Conservation (phyloP, 2,888 invertebrate species). For the Thymelicus sylvestris region DNA sequence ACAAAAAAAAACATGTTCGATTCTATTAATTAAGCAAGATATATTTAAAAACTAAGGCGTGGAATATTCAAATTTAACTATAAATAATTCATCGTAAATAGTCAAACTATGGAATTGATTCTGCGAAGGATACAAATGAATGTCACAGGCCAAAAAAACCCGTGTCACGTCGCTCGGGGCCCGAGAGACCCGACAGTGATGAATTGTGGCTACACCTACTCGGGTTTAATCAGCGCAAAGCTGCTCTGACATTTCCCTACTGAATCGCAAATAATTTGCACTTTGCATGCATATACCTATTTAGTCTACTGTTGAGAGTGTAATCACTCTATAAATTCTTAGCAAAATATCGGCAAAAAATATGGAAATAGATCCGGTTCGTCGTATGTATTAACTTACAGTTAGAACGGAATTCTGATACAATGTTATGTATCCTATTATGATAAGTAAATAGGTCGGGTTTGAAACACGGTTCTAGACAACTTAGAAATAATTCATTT, state of each 20-base stretch:
- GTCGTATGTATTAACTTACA: not conserved
- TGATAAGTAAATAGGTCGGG: too few relatives aligned
- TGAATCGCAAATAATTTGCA: slow-evolving; percentile 15
- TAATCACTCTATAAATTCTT: not conserved
- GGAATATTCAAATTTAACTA: slow-evolving; percentile 21
- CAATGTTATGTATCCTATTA: too few relatives aligned
- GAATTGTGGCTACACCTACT: slow-evolving; percentile 40
- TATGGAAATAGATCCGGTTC: not conserved
- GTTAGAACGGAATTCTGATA: too few relatives aligned
- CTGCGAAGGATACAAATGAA: slow-evolving; percentile 25
- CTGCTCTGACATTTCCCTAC: slow-evolving; percentile 33
- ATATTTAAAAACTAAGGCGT: slow-evolving; percentile 11
- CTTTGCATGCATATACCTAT: slow-evolving; percentile 4
- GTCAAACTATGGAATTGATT: slow-evolving; percentile 17
- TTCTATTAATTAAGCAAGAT: not conserved
- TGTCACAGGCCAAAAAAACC: slow-evolving; percentile 39
- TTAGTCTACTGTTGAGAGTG: slow-evolving; percentile 3
- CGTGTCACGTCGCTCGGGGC: slow-evolving; percentile 38
- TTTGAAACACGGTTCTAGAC: too few relatives aligned
- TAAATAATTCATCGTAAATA: slow-evolving; percentile 32
- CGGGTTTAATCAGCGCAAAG: slow-evolving; percentile 42
- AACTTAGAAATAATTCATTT: too few relatives aligned
- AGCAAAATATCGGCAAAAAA: not conserved
- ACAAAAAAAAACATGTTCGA: not conserved
- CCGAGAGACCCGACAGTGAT: slow-evolving; percentile 43